Base-by-base conservation (phyloP, 2,888 invertebrate species). In the Rhabditoides inermis region DNA sequence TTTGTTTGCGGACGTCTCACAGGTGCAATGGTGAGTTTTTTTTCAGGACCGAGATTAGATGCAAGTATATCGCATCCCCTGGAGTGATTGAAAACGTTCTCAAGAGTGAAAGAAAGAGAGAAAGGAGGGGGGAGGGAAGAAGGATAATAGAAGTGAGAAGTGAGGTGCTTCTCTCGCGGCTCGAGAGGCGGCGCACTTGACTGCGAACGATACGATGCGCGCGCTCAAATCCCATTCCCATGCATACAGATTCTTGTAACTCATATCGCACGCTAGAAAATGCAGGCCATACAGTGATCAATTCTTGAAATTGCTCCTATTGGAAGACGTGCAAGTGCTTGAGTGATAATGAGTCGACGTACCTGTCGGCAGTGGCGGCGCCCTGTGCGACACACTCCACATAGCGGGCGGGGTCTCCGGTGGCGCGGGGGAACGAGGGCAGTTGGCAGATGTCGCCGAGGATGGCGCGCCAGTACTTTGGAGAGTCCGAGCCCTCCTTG, bases 391-490 rank as follows among this genome's bases (percentile, higher is more conserved):
- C 67, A 63, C 74, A 74, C 51, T 74, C 74, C 15, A 73, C 61
- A 55, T 74, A 75, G 46, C 66, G 51, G 44, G 62, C 61, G 32
- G 75, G 70, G 51, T 72, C 69, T 37, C 55, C 62, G 39, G 73
- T 65, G 45, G 75, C 71, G 47, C 71, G 58, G 10, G 72, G 73
- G 58, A 73, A 67, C 25, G 61, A 62, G 28, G 74, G 71, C 47
- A 75, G 56, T 51, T 72, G 73, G 53, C 75, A 75, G 53, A 75
- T 68, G 52, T 75, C 74, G 40, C 73, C 73, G 26, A 75, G 63
- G 39, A 70, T 68, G 32, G 72, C 73, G 46, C 68, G 53, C 73
- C 73, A 73, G 51, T 68, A 72, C 51, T 69, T 66, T 5, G 68
- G 70, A 39, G 63, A 61, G 50, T 65, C 62, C 47, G 67, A 66